phyloP scores from a whole-genome alignment of 2,888 invertebrate genomes.

The Agrotis segetum region DNA sequence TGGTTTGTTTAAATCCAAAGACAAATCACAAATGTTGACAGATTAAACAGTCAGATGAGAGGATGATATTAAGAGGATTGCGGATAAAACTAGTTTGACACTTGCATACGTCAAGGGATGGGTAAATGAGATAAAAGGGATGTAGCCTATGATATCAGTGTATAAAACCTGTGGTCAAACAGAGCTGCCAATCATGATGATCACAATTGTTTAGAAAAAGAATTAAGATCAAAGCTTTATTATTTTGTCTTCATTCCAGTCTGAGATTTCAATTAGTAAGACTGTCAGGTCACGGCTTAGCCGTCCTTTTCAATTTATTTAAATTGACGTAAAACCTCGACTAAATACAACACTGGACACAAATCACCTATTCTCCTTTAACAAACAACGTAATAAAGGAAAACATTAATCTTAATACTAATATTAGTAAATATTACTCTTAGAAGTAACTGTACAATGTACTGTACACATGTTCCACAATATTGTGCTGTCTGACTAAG shows the following conservation, averaged over 20 bases:
- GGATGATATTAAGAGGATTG: too few species aligned
- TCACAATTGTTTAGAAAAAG: too few species aligned
- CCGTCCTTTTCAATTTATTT: not conserved
- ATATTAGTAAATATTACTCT: constrained; percentile 49
- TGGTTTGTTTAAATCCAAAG: too few species aligned
- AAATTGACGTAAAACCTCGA: not conserved
- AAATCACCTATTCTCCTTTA: constrained; percentile 1
- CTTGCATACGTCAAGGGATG: too few species aligned
- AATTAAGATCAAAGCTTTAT: not conserved
- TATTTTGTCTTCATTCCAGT: not conserved
- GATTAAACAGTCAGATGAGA: too few species aligned
- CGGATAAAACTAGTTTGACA: too few species aligned
- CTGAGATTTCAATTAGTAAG: not conserved
- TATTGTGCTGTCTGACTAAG: constrained; percentile 56
- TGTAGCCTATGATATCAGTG: too few species aligned
- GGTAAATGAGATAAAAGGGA: too few species aligned
- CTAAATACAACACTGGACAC: not conserved
- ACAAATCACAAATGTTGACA: too few species aligned
- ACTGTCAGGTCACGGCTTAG: too few species aligned
- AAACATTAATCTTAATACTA: constrained; percentile 40
- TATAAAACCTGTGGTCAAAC: too few species aligned
- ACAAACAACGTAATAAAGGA: constrained; percentile 19
- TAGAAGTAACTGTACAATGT: constrained; percentile 42
- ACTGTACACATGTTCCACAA: constrained; percentile 53
- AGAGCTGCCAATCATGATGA: too few species aligned